phyloP scores from a whole-genome alignment of 2,888 invertebrate genomes.

The Ormyrus thymus region DNA sequence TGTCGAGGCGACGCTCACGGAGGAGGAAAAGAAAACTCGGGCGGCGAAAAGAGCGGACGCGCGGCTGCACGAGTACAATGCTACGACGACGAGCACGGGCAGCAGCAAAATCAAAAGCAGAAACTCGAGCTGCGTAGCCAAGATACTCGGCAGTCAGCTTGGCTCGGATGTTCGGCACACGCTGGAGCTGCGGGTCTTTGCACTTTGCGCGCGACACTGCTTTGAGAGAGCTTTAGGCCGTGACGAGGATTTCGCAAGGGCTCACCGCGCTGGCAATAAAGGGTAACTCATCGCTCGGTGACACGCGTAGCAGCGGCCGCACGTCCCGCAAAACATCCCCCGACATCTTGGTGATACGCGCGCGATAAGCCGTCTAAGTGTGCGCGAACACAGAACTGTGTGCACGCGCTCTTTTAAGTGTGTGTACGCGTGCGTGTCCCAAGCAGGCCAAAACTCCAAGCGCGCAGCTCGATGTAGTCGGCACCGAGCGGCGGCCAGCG shows the following conservation, averaged over 20 bases:
- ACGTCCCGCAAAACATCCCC: slow-evolving; percentile 71
- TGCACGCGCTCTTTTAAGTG: neutral
- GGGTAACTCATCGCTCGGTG: slow-evolving; percentile 70
- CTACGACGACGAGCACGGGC: neutral
- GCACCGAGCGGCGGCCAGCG: neutral
- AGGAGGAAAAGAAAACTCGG: slow-evolving; percentile 16
- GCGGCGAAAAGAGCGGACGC: neutral
- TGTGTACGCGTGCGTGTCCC: neutral
- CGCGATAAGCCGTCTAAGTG: slow-evolving; percentile 29
- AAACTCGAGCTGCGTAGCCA: too few relatives aligned
- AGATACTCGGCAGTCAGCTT: too few relatives aligned
- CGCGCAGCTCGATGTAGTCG: neutral
- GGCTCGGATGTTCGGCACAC: too few relatives aligned
- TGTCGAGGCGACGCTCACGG: neutral
- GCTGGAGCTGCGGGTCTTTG: too few relatives aligned
- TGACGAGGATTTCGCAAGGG: slow-evolving; percentile 66
- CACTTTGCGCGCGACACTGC: neutral
- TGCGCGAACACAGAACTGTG: neutral
- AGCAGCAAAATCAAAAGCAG: too few relatives aligned
- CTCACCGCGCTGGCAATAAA: slow-evolving; percentile 58
- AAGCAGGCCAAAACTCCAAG: neutral
- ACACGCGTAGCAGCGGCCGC: slow-evolving; percentile 61
- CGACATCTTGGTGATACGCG: slow-evolving; percentile 68
- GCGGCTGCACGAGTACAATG: neutral
- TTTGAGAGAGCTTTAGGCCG: slow-evolving; percentile 60